phyloP scores from a whole-genome alignment of 2,888 invertebrate genomes.

The Hirtodrosophila histrioides region DNA sequence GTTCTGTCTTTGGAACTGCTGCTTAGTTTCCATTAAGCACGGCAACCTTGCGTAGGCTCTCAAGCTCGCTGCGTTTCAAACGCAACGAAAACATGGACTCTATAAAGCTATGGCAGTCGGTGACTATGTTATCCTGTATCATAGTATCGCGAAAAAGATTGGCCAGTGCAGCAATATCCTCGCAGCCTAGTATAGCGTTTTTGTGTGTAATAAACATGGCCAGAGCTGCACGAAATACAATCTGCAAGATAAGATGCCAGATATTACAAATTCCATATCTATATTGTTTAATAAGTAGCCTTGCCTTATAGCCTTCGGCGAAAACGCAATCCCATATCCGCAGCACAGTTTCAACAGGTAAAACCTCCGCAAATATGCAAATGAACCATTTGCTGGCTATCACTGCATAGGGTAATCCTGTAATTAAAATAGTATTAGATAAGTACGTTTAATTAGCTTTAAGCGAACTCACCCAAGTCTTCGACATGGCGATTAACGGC shows the following conservation, averaged over 20 bases:
- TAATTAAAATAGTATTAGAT: too few species aligned
- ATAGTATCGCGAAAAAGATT: slow-evolving; percentile 91
- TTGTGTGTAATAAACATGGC: slow-evolving; percentile 91
- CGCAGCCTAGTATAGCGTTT: slow-evolving; percentile 89
- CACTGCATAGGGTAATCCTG: slow-evolving; percentile 94
- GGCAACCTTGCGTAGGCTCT: slow-evolving; percentile 80
- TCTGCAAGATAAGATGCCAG: slow-evolving; percentile 79
- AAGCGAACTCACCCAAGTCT: slow-evolving; percentile 86
- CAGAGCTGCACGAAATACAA: slow-evolving; percentile 94
- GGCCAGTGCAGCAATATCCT: slow-evolving; percentile 92
- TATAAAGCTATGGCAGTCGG: slow-evolving; percentile 95
- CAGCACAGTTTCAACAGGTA: slow-evolving; percentile 96
- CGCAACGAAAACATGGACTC: slow-evolving; percentile 93
- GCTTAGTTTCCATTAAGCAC: slow-evolving; percentile 70
- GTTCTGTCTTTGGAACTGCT: slow-evolving; percentile 35
- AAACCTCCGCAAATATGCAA: slow-evolving; percentile 95
- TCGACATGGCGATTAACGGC: slow-evolving; percentile 92
- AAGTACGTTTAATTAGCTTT: neutral
- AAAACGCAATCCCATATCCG: slow-evolving; percentile 98
- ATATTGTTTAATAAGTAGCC: neutral
- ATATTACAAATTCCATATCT: neutral
- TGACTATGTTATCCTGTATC: slow-evolving; percentile 90
- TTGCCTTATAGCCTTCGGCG: slow-evolving; percentile 93
- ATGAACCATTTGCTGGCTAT: slow-evolving; percentile 98
- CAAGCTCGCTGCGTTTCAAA: slow-evolving; percentile 85